phyloP scores from a whole-genome alignment of 2,797 vertebrate species.

The Alcedo atthis region DNA sequence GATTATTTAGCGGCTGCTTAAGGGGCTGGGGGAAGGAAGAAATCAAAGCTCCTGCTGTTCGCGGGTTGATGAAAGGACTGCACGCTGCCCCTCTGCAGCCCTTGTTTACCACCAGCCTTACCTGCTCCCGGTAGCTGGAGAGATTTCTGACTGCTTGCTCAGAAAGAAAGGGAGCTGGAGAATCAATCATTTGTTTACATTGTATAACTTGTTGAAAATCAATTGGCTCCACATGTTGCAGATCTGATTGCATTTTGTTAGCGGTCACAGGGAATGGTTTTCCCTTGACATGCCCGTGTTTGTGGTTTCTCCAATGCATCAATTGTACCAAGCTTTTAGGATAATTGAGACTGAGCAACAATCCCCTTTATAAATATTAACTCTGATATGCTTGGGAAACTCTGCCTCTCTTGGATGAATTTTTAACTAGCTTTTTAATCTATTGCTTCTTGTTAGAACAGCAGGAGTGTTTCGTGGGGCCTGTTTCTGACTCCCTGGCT shows the following conservation, averaged over 20 bases:
- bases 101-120: conserved; percentile 1
- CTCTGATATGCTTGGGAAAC: conserved; percentile 77
- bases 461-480: conserved; percentile 43
- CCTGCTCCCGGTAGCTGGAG: background rate
- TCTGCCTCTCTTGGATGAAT: conserved; percentile 78
- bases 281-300: background rate
- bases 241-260: conserved; percentile 28
- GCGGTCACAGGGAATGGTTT: conserved; percentile 14
- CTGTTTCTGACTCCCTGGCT: background rate
- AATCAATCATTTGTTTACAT: conserved; percentile 27
- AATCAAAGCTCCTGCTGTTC: conserved; percentile 23
- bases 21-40: background rate
- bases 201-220: conserved; percentile 23
- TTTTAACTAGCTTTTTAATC: conserved; percentile 81
- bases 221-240: conserved; percentile 18
- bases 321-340: conserved; percentile 60
- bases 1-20: conserved; percentile 28
- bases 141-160: background rate
- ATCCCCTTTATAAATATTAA: conserved; percentile 83
- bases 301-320: conserved; percentile 17
- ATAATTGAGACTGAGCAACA: conserved; percentile 78
- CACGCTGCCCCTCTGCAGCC: background rate
- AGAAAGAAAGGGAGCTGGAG: background rate
- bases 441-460: conserved; percentile 67
- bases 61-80: conserved; percentile 29